phyloP scores from a whole-genome alignment of 2,888 invertebrate genomes.

The Heteromurus nitidus region DNA sequence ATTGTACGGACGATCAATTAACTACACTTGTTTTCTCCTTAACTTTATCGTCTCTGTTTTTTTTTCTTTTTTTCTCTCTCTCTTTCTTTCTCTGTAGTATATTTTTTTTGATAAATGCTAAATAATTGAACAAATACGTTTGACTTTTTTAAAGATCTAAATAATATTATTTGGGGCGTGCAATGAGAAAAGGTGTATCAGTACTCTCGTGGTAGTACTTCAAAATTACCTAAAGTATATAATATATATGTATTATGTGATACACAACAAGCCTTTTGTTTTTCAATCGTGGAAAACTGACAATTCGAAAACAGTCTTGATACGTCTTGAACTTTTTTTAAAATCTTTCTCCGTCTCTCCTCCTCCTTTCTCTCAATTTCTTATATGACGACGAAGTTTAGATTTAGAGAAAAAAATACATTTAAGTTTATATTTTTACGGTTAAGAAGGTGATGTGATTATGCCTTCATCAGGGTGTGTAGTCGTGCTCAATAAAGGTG shows the following conservation, averaged over 20 bases:
- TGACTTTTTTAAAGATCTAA: constrained; percentile 35
- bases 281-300: constrained; percentile 62
- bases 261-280: constrained; percentile 63
- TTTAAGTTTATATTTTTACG: background rate
- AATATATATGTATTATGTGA: constrained; percentile 27
- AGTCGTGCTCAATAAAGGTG: too few relatives aligned
- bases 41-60: background rate
- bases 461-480: constrained; percentile 20
- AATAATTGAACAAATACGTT: constrained; percentile 48
- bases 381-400: background rate
- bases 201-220: background rate
- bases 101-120: constrained; percentile 44
- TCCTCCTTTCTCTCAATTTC: constrained; percentile 9
- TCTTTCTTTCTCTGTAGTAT: background rate
- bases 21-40: constrained; percentile 20
- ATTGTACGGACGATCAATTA: background rate
- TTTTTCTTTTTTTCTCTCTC: background rate
- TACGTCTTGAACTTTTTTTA: constrained; percentile 57
- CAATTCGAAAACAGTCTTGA: constrained; percentile 64
- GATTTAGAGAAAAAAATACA: constrained; percentile 15
- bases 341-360: background rate
- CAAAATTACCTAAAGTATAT: constrained; percentile 5
- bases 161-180: constrained; percentile 5
- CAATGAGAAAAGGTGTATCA: constrained; percentile 23
- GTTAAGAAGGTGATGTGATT: constrained; percentile 5